Percentiles rank a stretch among this genome's conserved stretches.
These are phyloP conservation scores for Rhineura floridana DNA, from an alignment of 2,113 vertebrate genomes.

Conservation along the genomic window DNA sequence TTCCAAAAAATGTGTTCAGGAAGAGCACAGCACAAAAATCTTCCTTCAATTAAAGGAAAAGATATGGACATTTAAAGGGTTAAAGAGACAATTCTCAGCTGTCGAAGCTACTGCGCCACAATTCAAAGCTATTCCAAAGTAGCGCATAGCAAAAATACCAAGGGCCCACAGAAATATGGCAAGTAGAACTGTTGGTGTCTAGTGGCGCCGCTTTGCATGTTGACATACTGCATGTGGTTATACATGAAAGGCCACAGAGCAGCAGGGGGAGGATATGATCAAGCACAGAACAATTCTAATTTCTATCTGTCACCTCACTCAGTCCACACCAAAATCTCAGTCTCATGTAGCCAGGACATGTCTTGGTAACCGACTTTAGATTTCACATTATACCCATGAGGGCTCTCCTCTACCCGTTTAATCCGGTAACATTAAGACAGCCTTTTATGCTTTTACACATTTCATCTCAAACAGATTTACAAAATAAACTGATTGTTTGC, in stretches of 20 bases:
- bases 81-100: conserved; percentile 57
- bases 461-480: accelerated
- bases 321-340: conserved; percentile 25
- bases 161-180: conserved; percentile 52
- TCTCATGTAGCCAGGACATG: not conserved
- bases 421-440: accelerated
- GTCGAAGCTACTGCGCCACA: conserved; percentile 49
- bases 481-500: accelerated
- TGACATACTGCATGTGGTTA: conserved; percentile 68
- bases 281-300: conserved; percentile 54
- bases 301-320: conserved; percentile 53
- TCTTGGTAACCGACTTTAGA: not conserved
- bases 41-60: not conserved
- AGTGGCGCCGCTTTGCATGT: conserved; percentile 60
- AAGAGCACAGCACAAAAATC: not conserved
- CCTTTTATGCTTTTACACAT: accelerated
- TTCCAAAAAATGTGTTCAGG: accelerated
- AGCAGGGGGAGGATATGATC: conserved; percentile 42
- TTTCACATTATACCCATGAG: not conserved
- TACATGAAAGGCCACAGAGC: conserved; percentile 66
- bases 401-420: conserved; percentile 29
- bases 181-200: conserved; percentile 54
- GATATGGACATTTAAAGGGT: conserved; percentile 44
- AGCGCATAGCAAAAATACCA: conserved; percentile 69
- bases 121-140: conserved; percentile 53